These are phyloP conservation scores for Parazoanthus swiftii DNA, from an alignment of 92 coral and sea anemone genomes.

Conservation along the genomic window DNA sequence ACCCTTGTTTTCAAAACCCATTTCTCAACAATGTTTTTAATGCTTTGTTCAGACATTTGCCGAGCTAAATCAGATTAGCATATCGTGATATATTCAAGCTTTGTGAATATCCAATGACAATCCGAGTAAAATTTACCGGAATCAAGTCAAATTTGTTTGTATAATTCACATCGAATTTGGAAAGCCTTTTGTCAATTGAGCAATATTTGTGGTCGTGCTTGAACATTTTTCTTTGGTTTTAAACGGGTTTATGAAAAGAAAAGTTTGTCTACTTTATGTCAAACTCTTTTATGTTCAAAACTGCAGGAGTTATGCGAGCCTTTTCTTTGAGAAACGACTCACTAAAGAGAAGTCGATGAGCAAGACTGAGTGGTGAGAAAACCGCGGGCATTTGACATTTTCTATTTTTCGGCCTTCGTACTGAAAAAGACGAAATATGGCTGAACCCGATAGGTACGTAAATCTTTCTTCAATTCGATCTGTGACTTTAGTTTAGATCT, in stretches of 20 bases:
- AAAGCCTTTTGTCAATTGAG: neutral
- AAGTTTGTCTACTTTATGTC: neutral
- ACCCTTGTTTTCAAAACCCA: no score
- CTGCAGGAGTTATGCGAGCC: neutral
- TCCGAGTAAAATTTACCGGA: slow-evolving; percentile 2
- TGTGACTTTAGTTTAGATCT: neutral
- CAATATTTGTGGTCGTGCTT: neutral
- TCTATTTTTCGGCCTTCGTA: neutral
- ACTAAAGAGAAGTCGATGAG: neutral
- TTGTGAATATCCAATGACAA: slow-evolving; percentile 16
- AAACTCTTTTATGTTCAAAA: neutral
- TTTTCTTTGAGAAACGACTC: neutral
- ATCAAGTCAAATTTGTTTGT: slow-evolving; percentile 6
- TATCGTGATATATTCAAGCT: neutral
- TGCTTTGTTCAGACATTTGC: neutral
- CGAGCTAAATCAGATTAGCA: slow-evolving; percentile 20
- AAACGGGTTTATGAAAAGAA: neutral
- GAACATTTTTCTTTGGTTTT: neutral
- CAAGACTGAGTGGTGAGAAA: neutral
- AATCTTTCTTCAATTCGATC: neutral
- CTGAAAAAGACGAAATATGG: slow-evolving; percentile 10
- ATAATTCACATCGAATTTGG: neutral
- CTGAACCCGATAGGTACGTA: slow-evolving; percentile 18
- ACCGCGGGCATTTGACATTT: neutral
- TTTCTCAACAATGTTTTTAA: no score